phyloP scores from a whole-genome alignment of 2,888 invertebrate genomes.

The Eurytoma californica region DNA sequence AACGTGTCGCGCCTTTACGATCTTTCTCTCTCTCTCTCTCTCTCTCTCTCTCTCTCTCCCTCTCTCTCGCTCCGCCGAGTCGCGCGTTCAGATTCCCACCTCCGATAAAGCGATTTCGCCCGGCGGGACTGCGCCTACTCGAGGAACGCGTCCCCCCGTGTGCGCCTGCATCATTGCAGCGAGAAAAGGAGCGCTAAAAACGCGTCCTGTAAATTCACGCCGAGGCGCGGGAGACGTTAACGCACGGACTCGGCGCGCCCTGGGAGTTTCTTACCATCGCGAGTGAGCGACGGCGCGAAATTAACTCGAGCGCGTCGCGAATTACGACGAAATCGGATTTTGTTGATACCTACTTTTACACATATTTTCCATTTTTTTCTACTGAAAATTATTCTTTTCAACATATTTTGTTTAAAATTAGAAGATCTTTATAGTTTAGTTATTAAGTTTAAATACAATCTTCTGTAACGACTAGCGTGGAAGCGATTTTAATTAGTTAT shows the following conservation, averaged over 20 bases:
- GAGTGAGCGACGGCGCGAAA: neutral
- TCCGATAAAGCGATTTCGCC: conserved; percentile 42
- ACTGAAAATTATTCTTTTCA: no score
- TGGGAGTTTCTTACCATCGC: neutral
- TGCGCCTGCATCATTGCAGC: conserved; percentile 10
- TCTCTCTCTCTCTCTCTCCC: no score
- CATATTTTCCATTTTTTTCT: no score
- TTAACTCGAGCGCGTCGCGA: neutral
- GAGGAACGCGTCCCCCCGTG: neutral
- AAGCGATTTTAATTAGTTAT: no score
- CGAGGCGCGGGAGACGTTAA: conserved; percentile 25
- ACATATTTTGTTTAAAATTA: no score
- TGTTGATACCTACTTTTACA: neutral
- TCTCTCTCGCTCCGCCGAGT: no score
- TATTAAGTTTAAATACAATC: no score
- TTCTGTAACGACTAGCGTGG: no score
- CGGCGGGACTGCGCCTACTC: neutral
- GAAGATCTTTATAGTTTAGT: no score
- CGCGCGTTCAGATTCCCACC: conserved; percentile 12
- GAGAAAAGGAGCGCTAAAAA: neutral
- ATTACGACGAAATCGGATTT: conserved; percentile 10
- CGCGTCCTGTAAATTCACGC: conserved; percentile 37
- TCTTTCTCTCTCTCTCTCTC: neutral
- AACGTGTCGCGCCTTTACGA: conserved; percentile 38
- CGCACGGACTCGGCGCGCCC: conserved; percentile 9